phyloP scores from a whole-genome alignment of 2,888 invertebrate species.

The Mythimna loreyi region DNA sequence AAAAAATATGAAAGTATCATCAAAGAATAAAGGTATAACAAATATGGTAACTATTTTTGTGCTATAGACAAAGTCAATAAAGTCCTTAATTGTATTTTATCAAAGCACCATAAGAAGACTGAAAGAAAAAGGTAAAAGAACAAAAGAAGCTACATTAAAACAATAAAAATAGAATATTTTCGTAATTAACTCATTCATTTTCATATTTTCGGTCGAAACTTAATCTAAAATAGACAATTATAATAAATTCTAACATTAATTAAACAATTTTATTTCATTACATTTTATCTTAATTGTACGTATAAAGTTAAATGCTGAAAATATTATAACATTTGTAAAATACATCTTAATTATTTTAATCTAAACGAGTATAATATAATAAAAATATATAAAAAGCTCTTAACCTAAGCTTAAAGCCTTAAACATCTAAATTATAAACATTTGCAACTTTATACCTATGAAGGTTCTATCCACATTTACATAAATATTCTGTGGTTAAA shows the following conservation, averaged over 20 bases:
- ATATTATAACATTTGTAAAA: conserved; percentile 44
- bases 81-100: neutral
- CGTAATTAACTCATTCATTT: neutral
- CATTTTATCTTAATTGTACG: conserved; percentile 14
- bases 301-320: conserved; percentile 28
- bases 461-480: neutral
- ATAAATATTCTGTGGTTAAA: neutral
- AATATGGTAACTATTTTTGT: conserved; percentile 3
- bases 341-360: neutral
- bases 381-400: conserved; percentile 24
- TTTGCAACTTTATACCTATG: neutral
- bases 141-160: neutral
- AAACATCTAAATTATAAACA: conserved; percentile 8
- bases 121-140: neutral
- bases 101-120: conserved; percentile 14
- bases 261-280: conserved; percentile 12
- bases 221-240: neutral
- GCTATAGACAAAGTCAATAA: neutral
- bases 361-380: conserved; percentile 8
- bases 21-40: neutral
- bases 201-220: neutral
- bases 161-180: neutral
- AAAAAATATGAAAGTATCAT: neutral
- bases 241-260: neutral
- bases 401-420: conserved; percentile 24